Conservation (phyloP, 2,888 invertebrate genomes). For the Sericinus montela region DNA sequence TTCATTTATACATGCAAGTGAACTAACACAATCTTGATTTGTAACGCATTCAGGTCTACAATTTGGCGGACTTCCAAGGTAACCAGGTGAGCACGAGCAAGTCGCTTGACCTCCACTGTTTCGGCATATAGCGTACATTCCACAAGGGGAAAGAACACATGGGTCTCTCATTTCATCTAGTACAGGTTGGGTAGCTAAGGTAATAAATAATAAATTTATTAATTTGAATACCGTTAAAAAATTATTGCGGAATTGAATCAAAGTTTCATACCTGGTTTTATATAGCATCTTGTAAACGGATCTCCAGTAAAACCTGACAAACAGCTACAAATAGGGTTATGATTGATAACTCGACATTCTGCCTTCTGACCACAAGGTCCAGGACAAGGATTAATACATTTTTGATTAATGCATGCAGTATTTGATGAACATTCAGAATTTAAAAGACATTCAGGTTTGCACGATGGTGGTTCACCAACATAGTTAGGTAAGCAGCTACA, state of each 20-base stretch:
- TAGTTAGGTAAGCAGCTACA: slow-evolving; percentile 85
- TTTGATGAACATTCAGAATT: slow-evolving; percentile 82
- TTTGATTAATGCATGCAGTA: slow-evolving; percentile 83
- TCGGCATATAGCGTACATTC: slow-evolving; percentile 80
- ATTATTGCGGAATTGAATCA: no score
- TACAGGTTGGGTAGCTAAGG: slow-evolving; percentile 52
- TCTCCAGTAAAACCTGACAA: slow-evolving; percentile 80
- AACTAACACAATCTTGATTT: slow-evolving; percentile 83
- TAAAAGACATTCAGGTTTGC: slow-evolving; percentile 83
- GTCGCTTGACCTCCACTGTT: slow-evolving; percentile 76
- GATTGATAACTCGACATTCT: slow-evolving; percentile 84
- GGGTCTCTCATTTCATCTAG: slow-evolving; percentile 73
- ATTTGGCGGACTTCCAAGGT: slow-evolving; percentile 82
- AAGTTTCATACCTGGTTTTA: slow-evolving; percentile 60
- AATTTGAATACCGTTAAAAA: not conserved
- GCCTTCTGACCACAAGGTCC: slow-evolving; percentile 85
- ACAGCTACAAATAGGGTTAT: slow-evolving; percentile 85
- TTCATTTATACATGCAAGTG: slow-evolving; percentile 82
- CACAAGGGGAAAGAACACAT: slow-evolving; percentile 84
- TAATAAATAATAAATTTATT: slow-evolving; percentile 8
- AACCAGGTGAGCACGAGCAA: slow-evolving; percentile 80
- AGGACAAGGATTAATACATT: slow-evolving; percentile 85
- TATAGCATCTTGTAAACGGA: slow-evolving; percentile 83
- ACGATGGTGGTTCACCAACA: slow-evolving; percentile 83
- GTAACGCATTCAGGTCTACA: slow-evolving; percentile 84